phyloP scores from a whole-genome alignment of 2,888 invertebrate genomes.

The Empis stercorea region DNA sequence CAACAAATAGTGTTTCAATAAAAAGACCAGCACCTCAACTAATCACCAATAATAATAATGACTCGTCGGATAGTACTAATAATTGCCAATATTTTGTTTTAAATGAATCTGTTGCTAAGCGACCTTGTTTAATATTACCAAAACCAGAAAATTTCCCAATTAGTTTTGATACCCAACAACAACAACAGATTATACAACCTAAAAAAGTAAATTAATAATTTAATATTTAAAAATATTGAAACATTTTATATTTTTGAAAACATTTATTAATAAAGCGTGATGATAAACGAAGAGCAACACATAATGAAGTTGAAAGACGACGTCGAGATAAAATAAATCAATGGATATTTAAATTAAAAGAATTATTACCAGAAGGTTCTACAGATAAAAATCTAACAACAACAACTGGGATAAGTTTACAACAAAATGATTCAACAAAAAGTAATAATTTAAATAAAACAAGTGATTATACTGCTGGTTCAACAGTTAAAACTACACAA shows the following conservation, averaged over 20 bases:
- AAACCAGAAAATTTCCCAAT: background rate
- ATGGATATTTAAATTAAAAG: constrained; percentile 88
- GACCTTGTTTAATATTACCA: constrained; percentile 7
- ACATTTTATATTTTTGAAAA: too few species aligned
- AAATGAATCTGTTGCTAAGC: constrained; percentile 3
- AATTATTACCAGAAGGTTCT: constrained; percentile 60
- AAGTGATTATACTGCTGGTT: constrained; percentile 88
- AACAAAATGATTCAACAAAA: constrained; percentile 64
- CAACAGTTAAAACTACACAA: too few species aligned
- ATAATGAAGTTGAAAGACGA: constrained; percentile 90
- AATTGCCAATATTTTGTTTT: constrained; percentile 8
- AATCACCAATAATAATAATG: background rate
- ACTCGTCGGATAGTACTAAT: background rate
- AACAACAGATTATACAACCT: too few species aligned
- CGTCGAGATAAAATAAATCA: constrained; percentile 92
- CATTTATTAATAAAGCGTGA: constrained; percentile 48
- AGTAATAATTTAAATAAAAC: constrained; percentile 92
- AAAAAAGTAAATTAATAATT: too few species aligned
- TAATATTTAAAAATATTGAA: too few species aligned
- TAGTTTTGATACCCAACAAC: too few species aligned
- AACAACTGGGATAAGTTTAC: constrained; percentile 6
- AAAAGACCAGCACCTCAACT: background rate
- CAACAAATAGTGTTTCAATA: too few species aligned
- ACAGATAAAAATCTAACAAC: constrained; percentile 3
- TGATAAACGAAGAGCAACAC: constrained; percentile 79